phyloP scores from a whole-genome alignment of 35 echinoderm and acorn worm species.

The Ptychodera flava region DNA sequence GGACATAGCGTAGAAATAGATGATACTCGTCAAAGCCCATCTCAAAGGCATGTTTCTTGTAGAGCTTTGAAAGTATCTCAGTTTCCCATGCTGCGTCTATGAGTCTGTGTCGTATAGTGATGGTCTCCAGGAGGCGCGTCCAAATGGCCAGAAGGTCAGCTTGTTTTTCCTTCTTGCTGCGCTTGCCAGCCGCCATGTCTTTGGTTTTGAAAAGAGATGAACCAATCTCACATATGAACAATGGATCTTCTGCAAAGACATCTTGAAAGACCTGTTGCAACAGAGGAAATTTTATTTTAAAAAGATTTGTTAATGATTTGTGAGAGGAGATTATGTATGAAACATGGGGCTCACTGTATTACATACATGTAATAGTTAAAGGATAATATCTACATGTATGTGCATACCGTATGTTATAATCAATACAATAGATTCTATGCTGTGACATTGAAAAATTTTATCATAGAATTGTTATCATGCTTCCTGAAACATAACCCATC shows the following conservation, averaged over 20 bases:
- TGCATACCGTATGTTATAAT: no score
- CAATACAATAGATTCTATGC: no score
- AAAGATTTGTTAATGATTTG: no score
- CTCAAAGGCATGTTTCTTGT: conserved; percentile 68
- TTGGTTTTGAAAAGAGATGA: conserved; percentile 49
- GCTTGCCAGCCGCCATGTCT: conserved; percentile 61
- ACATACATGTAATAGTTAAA: no score
- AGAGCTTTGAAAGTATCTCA: conserved; percentile 80
- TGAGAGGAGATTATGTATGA: no score
- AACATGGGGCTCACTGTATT: no score
- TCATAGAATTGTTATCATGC: no score
- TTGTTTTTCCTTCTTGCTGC: conserved; percentile 82
- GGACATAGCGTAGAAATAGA: conserved; percentile 84
- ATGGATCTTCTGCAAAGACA: conserved; percentile 81
- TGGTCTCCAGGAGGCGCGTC: conserved; percentile 64
- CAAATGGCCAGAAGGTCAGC: conserved; percentile 77
- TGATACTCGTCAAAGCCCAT: conserved; percentile 98
- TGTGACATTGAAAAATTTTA: no score
- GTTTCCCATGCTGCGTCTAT: conserved; percentile 72
- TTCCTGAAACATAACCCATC: no score
- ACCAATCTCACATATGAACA: conserved; percentile 86
- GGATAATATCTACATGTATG: no score
- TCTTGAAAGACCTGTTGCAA: conserved; percentile 77
- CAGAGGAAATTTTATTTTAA: no score
- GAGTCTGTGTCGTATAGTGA: conserved; percentile 68